Conservation (phyloP, 2,113 vertebrate species). For the Sturnus vulgaris region DNA sequence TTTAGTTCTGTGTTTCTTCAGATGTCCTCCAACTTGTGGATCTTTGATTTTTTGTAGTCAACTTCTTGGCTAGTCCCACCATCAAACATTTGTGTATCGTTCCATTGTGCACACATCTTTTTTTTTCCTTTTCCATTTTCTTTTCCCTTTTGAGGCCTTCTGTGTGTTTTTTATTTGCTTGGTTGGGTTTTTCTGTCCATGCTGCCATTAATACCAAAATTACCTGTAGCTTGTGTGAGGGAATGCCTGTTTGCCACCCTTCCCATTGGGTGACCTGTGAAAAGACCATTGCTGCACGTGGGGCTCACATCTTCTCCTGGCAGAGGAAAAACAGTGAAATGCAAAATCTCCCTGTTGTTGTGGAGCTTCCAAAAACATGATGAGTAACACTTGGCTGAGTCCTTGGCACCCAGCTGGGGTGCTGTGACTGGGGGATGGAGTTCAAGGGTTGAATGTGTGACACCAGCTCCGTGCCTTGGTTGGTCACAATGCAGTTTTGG, state of each 20-base stretch:
- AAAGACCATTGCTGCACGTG: neutral
- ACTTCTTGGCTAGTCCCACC: neutral
- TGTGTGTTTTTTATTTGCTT: neutral
- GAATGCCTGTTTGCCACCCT: neutral
- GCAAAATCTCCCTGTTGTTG: neutral
- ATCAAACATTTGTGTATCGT: neutral
- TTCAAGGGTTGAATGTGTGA: fast-evolving
- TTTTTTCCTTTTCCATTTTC: neutral
- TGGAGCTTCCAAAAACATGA: neutral
- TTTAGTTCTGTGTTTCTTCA: neutral
- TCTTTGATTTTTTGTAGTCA: neutral
- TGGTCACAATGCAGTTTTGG: neutral
- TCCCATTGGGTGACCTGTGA: neutral
- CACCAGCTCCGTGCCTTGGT: neutral
- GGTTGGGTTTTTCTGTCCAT: neutral
- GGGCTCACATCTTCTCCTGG: neutral
- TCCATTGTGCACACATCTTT: neutral
- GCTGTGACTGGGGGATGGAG: neutral
- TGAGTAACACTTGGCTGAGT: neutral
- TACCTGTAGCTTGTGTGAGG: neutral
- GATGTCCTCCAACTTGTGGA: neutral
- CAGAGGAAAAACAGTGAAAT: neutral
- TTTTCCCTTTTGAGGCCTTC: neutral
- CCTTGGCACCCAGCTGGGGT: neutral
- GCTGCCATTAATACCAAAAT: neutral